phyloP scores from a whole-genome alignment of 2,797 vertebrate species.

The Lates japonicus region DNA sequence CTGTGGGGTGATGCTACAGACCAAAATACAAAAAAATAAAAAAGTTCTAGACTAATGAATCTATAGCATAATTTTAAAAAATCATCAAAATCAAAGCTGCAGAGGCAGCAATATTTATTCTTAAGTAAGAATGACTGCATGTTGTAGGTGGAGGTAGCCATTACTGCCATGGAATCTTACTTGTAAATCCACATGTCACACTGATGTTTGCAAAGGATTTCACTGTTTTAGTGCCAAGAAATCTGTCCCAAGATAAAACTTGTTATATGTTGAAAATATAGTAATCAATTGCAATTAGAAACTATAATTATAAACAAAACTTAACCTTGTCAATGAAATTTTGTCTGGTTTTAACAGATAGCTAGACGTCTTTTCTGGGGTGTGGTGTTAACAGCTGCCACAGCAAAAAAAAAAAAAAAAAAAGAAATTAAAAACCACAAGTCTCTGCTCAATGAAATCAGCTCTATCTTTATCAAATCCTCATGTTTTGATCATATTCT shows the following conservation, averaged over 20 bases:
- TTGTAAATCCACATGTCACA: too few relatives aligned
- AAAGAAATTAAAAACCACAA: too few relatives aligned
- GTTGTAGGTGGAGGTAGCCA: background rate
- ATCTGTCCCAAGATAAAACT: background rate
- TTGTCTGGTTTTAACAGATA: background rate
- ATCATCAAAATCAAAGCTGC: background rate
- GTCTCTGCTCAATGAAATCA: background rate
- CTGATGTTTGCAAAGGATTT: background rate
- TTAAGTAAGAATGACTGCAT: background rate
- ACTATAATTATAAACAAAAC: background rate
- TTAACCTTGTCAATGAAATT: background rate
- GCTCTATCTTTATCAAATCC: background rate
- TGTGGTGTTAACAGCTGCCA: background rate
- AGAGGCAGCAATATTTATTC: background rate
- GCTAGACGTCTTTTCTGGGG: background rate
- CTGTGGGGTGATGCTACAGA: conserved; percentile 12
- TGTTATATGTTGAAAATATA: background rate
- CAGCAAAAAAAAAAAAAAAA: too few relatives aligned
- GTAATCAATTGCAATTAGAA: background rate
- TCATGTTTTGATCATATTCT: background rate
- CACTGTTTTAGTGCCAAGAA: background rate
- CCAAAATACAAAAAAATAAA: background rate
- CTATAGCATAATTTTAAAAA: background rate
- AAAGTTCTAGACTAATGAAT: background rate
- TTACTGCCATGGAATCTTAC: background rate